Base-by-base conservation (phyloP, 2,113 vertebrate genomes). In the Spheniscus mendiculus region DNA sequence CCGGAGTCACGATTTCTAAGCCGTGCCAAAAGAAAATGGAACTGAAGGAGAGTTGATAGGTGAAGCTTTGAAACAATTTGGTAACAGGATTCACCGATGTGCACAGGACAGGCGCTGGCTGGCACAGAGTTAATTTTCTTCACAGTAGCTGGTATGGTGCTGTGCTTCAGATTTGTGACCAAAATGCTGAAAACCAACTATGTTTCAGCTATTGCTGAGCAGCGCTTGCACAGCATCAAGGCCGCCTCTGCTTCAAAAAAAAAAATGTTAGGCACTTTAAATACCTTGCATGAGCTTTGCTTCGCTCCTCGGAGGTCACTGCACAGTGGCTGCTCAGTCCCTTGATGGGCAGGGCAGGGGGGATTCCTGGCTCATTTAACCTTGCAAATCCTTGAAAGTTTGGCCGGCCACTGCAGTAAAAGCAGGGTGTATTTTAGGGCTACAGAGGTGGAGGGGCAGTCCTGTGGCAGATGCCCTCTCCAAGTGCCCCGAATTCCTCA, bases 21-120 rank as follows among this genome's bases (percentile, higher is more conserved):
- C 25, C 25, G 15, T 1, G 7, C 20, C 4, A 5, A 23, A 89
- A 83, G 29, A 49, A 29, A 61, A 61, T 0, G 1, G 23, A 45
- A 74, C 16, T 5, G 8, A 53, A 58, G 29, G 13, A 50, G 15
- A 62, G 87, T 4, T 26, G 19, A 5, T 6, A 58, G 8, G 45
- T 30, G 58, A 86, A 76, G 52, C 30, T 58, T 58, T 32, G 18
- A 53, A 61, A 53, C 7, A 15, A 40, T 59, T 47, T 78, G 65
- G 29, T 26, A 74, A 67, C 0, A 3, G 42, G 34, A 40, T 52
- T 34, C 15, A 21, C 11, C 0, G 1, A 2, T 6, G 12, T 0
- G 2, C 29, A 23, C 20, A 36, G 77, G 16, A 53, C 16, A n/a
- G 30, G 10, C 4, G 3, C 27, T 17, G 13, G 5, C 36, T 38